Evolutionary conservation across 1,140 invertebrate genomes (phyloP).

Genomic region (Thaumatotibia leucotreta): DNA sequence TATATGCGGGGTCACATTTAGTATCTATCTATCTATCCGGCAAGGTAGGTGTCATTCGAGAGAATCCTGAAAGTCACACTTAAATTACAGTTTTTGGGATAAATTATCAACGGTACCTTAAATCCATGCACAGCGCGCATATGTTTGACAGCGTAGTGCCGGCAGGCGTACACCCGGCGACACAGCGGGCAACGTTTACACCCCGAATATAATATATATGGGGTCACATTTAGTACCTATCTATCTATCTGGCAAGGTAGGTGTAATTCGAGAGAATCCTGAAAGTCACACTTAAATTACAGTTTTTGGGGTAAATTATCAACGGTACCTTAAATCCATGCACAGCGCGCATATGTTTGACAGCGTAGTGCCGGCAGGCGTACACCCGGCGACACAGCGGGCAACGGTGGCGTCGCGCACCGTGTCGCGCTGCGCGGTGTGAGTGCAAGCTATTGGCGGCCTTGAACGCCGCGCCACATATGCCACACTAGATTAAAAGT

Average conservation of each 20-base stretch:
- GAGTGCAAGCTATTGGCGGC: conserved; percentile 26
- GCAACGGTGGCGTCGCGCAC: conserved; percentile 15
- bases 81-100: too few relatives aligned
- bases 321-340: conserved; percentile 34
- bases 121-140: conserved; percentile 26
- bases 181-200: conserved; percentile 20
- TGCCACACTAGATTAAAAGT: conserved; percentile 22
- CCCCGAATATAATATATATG: too few relatives aligned
- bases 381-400: conserved; percentile 15
- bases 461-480: conserved; percentile 28
- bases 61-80: too few relatives aligned
- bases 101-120: too few relatives aligned
- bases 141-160: conserved; percentile 34
- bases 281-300: too few relatives aligned
- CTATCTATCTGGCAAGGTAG: too few relatives aligned
- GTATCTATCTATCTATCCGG: too few relatives aligned
- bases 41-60: too few relatives aligned
- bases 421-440: conserved; percentile 24
- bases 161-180: conserved; percentile 12
- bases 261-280: too few relatives aligned
- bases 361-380: conserved; percentile 27
- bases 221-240: too few relatives aligned
- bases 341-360: conserved; percentile 28
- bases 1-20: too few relatives aligned
- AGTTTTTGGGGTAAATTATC: background rate